A percentile compares a stretch with the other conserved stretches of the same genome.
Evolutionary conservation across 2,113 vertebrate species (phyloP).

Genomic region (Hippocampus mohnikei): DNA sequence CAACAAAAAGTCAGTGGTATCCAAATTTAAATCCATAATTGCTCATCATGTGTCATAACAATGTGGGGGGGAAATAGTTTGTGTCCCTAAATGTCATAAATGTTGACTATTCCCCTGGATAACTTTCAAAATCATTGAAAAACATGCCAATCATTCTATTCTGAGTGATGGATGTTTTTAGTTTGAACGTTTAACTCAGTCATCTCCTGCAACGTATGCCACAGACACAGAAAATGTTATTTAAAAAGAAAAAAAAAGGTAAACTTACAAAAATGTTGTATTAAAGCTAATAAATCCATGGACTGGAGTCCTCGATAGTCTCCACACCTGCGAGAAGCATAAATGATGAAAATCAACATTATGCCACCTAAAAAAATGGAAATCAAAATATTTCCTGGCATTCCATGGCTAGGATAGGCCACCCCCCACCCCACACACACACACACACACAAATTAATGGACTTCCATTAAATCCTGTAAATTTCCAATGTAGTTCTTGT

Average conservation of each 20-base stretch:
- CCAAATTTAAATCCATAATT: too few relatives aligned
- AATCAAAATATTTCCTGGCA: not conserved
- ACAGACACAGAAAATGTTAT: not conserved
- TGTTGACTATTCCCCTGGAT: not conserved
- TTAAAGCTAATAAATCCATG: slow-evolving; percentile 73
- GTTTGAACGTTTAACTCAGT: not conserved
- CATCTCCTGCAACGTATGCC: not conserved
- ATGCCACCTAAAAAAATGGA: not conserved
- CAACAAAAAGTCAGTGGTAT: not conserved
- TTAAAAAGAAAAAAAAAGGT: not conserved
- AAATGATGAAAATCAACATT: not conserved
- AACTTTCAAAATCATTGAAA: not conserved
- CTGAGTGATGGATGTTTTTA: not conserved
- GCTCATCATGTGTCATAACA: not conserved
- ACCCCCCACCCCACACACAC: too few relatives aligned
- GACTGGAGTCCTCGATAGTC: slow-evolving; percentile 61
- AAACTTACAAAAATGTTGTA: slow-evolving; percentile 70
- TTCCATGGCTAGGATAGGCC: not conserved
- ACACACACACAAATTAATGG: not conserved
- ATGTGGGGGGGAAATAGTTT: not conserved
- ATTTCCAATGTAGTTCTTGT: not conserved
- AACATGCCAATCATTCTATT: not conserved
- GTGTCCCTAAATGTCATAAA: too few relatives aligned
- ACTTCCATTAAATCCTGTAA: not conserved
- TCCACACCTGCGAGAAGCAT: slow-evolving; percentile 61